Evolutionary conservation across 1,140 invertebrate genomes (phyloP).

Genomic region (Tachypleus tridentatus): DNA sequence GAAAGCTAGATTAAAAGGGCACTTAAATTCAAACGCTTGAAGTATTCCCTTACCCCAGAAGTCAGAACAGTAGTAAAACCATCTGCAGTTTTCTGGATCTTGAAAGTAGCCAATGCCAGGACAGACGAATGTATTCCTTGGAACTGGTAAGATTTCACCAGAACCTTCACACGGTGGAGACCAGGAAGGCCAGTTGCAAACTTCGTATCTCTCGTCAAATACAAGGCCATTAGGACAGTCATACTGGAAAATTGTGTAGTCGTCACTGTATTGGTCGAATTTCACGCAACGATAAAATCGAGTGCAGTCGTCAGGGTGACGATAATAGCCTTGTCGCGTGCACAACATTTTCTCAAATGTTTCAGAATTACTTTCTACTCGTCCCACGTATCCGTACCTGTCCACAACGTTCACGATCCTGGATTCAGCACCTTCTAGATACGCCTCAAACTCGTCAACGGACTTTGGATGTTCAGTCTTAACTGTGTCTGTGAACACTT

Average conservation of each 20-base stretch:
- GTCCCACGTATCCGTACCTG: constrained; percentile 39
- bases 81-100: constrained; percentile 68
- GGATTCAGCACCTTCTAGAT: constrained; percentile 7
- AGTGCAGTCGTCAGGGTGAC: constrained; percentile 62
- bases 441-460: constrained; percentile 8
- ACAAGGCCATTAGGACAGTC: constrained; percentile 66
- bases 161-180: constrained; percentile 49
- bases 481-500: constrained; percentile 5
- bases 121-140: constrained; percentile 41
- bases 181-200: constrained; percentile 68
- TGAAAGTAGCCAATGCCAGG: constrained; percentile 52
- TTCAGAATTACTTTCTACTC: constrained; percentile 38
- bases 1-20: constrained; percentile 67
- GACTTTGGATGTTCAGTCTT: neutral
- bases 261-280: constrained; percentile 56
- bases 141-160: constrained; percentile 50
- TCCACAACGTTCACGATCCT: constrained; percentile 17
- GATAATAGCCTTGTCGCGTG: constrained; percentile 61
- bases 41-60: constrained; percentile 43
- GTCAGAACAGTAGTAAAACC: constrained; percentile 75
- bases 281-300: constrained; percentile 71
- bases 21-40: constrained; percentile 65
- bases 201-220: constrained; percentile 51
- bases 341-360: constrained; percentile 47
- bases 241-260: constrained; percentile 68